Evolutionary conservation across 2,888 invertebrate species (phyloP), one percentile per base, ranked within the genome.

Genomic region (Thumatha senex): DNA sequence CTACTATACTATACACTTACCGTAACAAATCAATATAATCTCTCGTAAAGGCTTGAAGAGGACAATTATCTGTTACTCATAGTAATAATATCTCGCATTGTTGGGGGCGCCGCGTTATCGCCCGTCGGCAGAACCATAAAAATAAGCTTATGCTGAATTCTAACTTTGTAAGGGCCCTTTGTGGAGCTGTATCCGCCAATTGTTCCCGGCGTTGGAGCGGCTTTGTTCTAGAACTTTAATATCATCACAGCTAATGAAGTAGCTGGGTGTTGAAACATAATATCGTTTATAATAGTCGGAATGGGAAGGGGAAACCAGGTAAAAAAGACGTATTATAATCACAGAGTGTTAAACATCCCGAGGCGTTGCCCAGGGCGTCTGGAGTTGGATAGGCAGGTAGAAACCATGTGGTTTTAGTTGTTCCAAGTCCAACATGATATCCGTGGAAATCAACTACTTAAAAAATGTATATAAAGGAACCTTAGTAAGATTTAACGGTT

Each of bases 61-160:
- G 78, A 85, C 88, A 89, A 88, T 88, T 88, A 89, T 88, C 86
- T 82, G 78, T 74, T 78, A 76, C 76, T 82, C 80, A 78, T 76
- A 60, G 83, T 78, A 78, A 83, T 86, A 86, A 86, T 87, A 84
- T 87, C 86, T 84, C 75, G 82, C 82, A 82, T 88, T 89, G 88
- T 86, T 78, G 67, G 76, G 76, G 78, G 74, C 72, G 61, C 51
- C 47, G 75, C 82, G 83, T 79, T 91, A 91, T 91, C 91, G 71
- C 77, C 66, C 64, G 68, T 68, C 75, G 80, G 68, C 90, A 91
- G 90, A 75, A 84, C 89, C 82, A 90, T 90, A 91, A 91, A 91
- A 91, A 89, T 80, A 79, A 89, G 90, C 89, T 91, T 90, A 90
- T 88, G 89, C 74, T 78, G 78, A 78, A 76, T 80, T 88, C 89